Conservation (phyloP, 2,113 vertebrate genomes). For the Tapirus terrestris region DNA sequence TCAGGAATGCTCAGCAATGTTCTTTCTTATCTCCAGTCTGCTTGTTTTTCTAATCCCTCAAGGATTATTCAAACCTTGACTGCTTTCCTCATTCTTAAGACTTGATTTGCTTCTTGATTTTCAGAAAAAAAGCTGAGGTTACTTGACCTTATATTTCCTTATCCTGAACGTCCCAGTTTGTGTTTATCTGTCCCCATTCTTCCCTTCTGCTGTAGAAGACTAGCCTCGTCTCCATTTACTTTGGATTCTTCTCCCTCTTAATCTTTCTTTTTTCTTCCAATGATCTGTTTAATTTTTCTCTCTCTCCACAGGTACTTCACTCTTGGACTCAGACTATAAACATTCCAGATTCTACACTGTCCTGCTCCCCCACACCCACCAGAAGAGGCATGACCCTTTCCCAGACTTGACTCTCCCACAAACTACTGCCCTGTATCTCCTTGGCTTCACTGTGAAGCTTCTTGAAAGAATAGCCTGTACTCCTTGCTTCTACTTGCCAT, state of each 20-base stretch:
- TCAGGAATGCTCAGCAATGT: neutral
- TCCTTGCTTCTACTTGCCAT: neutral
- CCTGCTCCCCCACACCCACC: neutral
- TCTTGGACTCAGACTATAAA: neutral
- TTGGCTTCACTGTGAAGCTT: neutral
- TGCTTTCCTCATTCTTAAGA: neutral
- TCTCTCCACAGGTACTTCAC: neutral
- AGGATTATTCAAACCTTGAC: neutral
- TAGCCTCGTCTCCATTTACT: neutral
- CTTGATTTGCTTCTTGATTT: neutral
- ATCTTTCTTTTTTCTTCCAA: neutral
- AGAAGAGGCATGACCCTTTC: neutral
- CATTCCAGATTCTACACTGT: neutral
- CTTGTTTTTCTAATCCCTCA: neutral
- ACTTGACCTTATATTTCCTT: neutral
- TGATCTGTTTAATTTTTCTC: neutral
- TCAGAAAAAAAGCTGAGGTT: neutral
- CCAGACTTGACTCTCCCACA: neutral
- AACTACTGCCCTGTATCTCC: neutral
- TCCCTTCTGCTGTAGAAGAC: neutral
- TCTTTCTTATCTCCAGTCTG: neutral
- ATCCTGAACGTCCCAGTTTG: neutral
- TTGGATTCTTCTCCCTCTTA: neutral
- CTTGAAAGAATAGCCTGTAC: neutral
- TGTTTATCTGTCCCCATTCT: neutral